Base-by-base conservation (phyloP, 2,797 vertebrate genomes). In the Parotocinclus haroldoi region DNA sequence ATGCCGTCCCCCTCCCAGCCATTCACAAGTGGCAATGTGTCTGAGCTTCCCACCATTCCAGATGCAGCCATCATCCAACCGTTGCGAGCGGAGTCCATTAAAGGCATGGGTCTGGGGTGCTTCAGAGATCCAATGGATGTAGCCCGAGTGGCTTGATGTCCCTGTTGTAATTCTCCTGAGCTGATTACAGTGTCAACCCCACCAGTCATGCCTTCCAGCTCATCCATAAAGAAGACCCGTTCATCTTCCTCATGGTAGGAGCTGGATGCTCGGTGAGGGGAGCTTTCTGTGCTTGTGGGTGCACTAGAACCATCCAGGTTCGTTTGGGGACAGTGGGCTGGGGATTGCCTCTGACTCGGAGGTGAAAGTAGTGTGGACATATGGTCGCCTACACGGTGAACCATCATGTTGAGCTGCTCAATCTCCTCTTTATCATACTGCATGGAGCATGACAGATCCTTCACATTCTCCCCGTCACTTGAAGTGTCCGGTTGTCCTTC, bases 351-450 rank as follows among this genome's bases (percentile, higher is more conserved):
- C 84, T 92, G 90, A 65, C 93, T 96, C 58, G 95, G 96, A 1
- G 96, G 96, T 0, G 95, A 99, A 56, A 99, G 91, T 74, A 99
- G 88, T 18, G 90, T 95, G 11, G 95, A 98, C 96, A 99, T 99
- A 80, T 95, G 94, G 5, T 98, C 94, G 1, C 96, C 96, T 0
- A 95, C 96, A 14, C 91, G 91, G 76, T 96, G 90, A 9, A 99
- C 96, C 96, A 99, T 93, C 83, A 95, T 93, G 77, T 89, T 96
- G 74, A 99, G 92, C 84, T 98, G 94, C 77, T 98, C 95, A 63
- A 97, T 85, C 75, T 99, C 96, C 84, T 96, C 95, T 68, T 97
- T 94, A 7, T 99, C 96, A 0, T 97, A 95, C 86, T 99, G 96
- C 94, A 99, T 95, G 63, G 96, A 99, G 86, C 96, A 98, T 55